These are phyloP conservation scores for Columba janthina DNA, from an alignment of 2,113 vertebrate species.

Conservation along the genomic window DNA sequence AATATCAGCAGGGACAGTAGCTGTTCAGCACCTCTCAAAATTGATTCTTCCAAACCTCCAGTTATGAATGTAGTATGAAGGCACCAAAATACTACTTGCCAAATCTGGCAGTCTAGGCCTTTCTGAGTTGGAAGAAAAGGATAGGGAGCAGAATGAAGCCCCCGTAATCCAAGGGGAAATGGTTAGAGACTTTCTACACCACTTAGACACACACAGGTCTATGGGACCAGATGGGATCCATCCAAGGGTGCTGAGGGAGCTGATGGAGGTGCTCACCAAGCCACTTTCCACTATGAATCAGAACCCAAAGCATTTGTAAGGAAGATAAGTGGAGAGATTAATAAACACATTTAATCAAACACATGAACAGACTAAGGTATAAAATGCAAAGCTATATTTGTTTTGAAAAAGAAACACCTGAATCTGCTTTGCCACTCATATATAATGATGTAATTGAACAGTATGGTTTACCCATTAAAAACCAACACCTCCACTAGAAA, in stretches of 20 bases:
- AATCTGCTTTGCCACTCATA: neutral
- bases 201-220: too few species aligned
- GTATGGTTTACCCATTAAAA: neutral
- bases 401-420: neutral
- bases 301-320: neutral
- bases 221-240: too few species aligned
- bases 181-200: too few species aligned
- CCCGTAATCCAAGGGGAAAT: too few species aligned
- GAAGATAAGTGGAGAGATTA: neutral
- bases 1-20: neutral
- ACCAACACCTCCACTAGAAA: neutral
- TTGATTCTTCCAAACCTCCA: neutral
- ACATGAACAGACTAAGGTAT: neutral
- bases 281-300: neutral
- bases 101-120: neutral
- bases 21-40: neutral
- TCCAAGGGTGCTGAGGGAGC: too few species aligned
- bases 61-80: neutral
- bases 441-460: neutral
- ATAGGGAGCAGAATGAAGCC: too few species aligned
- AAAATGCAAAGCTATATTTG: neutral
- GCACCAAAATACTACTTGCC: neutral
- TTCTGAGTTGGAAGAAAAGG: neutral
- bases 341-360: neutral
- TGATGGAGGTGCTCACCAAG: too few species aligned